Evolutionary conservation across 2,113 vertebrate species (phyloP).

Genomic region (Salvelinus namaycush): DNA sequence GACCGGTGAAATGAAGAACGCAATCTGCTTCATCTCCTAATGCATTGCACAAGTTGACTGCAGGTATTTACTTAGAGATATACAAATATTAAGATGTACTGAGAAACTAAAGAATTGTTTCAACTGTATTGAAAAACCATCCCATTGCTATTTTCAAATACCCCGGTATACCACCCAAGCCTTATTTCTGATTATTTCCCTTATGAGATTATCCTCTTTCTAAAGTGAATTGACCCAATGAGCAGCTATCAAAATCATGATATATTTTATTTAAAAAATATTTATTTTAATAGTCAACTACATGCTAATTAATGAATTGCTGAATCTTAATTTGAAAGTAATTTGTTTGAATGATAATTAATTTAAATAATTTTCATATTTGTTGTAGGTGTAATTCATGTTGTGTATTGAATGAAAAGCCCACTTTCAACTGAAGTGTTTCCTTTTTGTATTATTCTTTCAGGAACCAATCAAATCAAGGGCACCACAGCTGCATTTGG

Average conservation of each 20-base stretch:
- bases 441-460: conserved; percentile 36
- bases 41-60: too few species aligned
- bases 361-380: background rate
- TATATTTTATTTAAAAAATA: background rate
- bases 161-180: too few species aligned
- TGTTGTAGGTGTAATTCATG: background rate
- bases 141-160: too few species aligned
- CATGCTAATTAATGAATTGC: background rate
- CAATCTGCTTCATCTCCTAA: too few species aligned
- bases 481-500: conserved; percentile 87
- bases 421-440: background rate
- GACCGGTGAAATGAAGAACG: too few species aligned
- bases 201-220: background rate
- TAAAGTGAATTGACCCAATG: background rate
- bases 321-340: background rate
- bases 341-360: background rate
- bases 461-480: conserved; percentile 90
- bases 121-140: too few species aligned
- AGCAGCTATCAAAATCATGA: background rate
- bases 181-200: too few species aligned
- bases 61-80: too few species aligned
- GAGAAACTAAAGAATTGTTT: too few species aligned
- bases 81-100: too few species aligned
- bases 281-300: background rate
- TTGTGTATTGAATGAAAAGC: background rate